Evolutionary conservation across 2,113 vertebrate genomes (phyloP), one percentile per base, ranked within the genome.

Genomic region (Phrynocephalus versicolor): DNA sequence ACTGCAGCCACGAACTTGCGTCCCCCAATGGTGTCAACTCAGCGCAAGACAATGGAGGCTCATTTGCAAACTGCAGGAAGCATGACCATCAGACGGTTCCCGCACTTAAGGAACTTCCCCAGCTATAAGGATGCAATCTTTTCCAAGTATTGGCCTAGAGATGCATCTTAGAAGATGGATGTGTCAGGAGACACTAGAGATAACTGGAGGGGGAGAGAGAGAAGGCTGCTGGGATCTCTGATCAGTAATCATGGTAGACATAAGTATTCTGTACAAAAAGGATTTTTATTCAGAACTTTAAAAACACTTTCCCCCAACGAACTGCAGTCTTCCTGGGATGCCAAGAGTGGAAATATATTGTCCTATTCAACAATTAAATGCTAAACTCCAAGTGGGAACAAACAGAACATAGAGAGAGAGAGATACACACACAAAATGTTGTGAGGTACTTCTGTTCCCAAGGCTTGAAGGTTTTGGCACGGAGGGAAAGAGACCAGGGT

Each of bases 201-300:
- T 1, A 70, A 35, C 45, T 51, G n/a, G n/a, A 14, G 1, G 1
- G 14, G 8, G 35, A 1, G n/a, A n/a, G n/a, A n/a, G n/a, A n/a
- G n/a, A n/a, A 0, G 37, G 37, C 71, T 16, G 2, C 7, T 13
- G 7, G 12, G 37, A 4, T 69, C 21, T n/a, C 69, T 37, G 69
- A 37, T 18, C 18, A 71, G 16, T 12, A n/a, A 16, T 6, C 16
- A 37, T 8, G 35, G 9, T 45, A 45, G 39, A 21, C 71, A 72
- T 23, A 74, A 30, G 72, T 7, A 35, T 5, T 41, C 37, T 15
- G 39, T 9, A 74, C 9, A 45, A 25, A 33, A 35, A n/a, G n/a
- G n/a, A 35, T 51, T 21, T 30, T 55, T 55, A 55, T 16, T 3
- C 25, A 55, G 27, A 16, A 10, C 25, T n/a, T 75, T 70, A 14